Base-by-base conservation (phyloP, 2,113 vertebrate species). In the Caretta caretta region DNA sequence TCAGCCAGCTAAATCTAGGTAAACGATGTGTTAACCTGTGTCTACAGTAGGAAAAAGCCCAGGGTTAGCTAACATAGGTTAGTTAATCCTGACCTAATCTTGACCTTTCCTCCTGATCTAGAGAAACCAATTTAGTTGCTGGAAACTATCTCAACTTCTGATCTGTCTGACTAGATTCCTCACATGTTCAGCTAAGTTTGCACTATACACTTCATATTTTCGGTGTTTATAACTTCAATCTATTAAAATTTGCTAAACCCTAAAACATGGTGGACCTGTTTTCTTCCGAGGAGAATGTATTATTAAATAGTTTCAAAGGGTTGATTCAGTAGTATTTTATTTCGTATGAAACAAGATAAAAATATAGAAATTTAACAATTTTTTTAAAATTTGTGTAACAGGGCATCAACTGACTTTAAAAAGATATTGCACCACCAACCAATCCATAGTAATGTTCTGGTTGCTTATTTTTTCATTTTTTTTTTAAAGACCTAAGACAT, bases 141-240 rank as follows among this genome's bases (percentile, higher is more conserved):
- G 62, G 31, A 31, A 65, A 65, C 62, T 35, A 17, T 35, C 31
- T 65, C 14, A 35, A 35, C 31, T 65, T 93, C 83, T 54, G 83
- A 95, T 92, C 91, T 49, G 87, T 88, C 79, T 82, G 93, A 81
- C 93, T 92, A 88, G 89, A 97, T 96, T 94, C 93, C 75, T 95
- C 86, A 83, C 4, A 0, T 83, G 50, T 92, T 97, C 82, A 79
- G 80, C 86, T 92, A 91, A 38, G 35, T 91, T 96, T 96, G 84
- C 38, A 90, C 5, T 62, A 38, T 42, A 95, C 84, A 93, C 53
- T 91, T 86, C 89, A 27, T 57, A 57, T 27, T 10, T 57, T 57
- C 42, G 11, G 56, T 24, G 22, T 57, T 24, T 57, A 5, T 57
- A 65, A 65, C 62, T 65, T 65, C 4, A 5, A 65, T 35, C 14